A percentile compares a stretch with the other conserved stretches of the same genome.
These are phyloP conservation scores for Nesogale talazaci DNA, from an alignment of 2,113 vertebrate genomes.

Conservation along the genomic window DNA sequence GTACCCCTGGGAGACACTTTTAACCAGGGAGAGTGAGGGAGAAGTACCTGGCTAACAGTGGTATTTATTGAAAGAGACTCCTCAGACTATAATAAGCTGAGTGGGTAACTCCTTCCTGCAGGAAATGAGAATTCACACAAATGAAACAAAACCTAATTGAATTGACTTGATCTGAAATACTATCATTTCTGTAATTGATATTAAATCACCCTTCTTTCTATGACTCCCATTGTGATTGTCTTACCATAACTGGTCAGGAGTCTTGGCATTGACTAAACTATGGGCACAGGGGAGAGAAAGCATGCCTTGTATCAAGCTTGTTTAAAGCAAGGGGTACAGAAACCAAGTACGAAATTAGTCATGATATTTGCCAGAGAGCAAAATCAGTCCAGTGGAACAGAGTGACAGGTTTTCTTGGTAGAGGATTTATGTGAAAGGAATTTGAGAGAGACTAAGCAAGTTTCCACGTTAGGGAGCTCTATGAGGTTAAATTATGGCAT, in stretches of 20 bases:
- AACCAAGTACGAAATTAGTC: background rate
- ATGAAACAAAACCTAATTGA: background rate
- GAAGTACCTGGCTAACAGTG: background rate
- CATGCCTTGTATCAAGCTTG: conserved; percentile 1
- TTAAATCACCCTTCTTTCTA: conserved; percentile 19
- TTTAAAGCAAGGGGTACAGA: background rate
- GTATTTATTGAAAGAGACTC: background rate
- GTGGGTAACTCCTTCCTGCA: background rate
- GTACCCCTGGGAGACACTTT: background rate
- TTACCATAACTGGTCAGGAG: background rate
- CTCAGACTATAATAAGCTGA: background rate
- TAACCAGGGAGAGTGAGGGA: background rate
- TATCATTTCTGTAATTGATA: background rate
- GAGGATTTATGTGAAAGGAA: background rate
- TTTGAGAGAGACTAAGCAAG: background rate
- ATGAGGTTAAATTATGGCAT: background rate
- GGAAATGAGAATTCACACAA: background rate
- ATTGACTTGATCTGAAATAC: background rate
- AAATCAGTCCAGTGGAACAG: background rate
- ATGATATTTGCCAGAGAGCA: background rate
- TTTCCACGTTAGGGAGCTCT: background rate
- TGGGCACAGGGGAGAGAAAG: background rate
- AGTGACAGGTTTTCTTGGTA: background rate
- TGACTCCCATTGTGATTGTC: background rate
- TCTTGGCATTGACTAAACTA: conserved; percentile 13